Evolutionary conservation across 2,113 vertebrate species (phyloP).

Genomic region (Laticauda laticaudata): DNA sequence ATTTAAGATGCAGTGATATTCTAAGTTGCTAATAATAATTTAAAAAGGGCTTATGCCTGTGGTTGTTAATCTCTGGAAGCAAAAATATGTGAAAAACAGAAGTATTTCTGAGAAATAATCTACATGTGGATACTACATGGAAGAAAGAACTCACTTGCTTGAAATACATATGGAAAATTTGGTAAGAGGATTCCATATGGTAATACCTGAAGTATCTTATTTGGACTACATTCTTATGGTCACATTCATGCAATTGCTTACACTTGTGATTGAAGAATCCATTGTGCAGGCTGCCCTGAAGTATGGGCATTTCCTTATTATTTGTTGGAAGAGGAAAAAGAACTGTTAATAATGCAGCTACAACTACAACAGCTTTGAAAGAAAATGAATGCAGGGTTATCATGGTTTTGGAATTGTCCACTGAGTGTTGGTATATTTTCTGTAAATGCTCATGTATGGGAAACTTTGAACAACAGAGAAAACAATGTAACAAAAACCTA

Average conservation of each 20-base stretch:
- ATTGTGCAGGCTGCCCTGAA: neutral
- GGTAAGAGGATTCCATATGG: neutral
- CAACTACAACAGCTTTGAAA: neutral
- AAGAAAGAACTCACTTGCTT: neutral
- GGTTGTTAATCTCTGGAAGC: neutral
- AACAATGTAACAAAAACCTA: constrained; percentile 53
- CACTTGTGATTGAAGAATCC: neutral
- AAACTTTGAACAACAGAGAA: constrained; percentile 57
- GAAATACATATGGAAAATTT: neutral
- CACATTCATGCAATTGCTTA: neutral
- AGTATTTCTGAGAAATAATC: neutral
- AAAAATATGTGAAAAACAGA: neutral
- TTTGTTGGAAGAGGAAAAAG: neutral
- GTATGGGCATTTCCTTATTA: neutral
- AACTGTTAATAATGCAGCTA: neutral
- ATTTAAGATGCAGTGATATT: neutral
- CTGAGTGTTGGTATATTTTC: constrained; percentile 13
- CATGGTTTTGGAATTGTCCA: constrained; percentile 15
- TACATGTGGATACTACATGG: neutral
- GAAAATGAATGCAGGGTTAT: neutral
- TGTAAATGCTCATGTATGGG: constrained; percentile 51
- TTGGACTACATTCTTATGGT: neutral
- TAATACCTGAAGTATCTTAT: neutral
- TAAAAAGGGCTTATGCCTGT: neutral
- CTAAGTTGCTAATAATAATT: neutral